A percentile compares a stretch with the other conserved stretches of the same genome.
These are phyloP conservation scores for Rhyacophila brunnea DNA, from an alignment of 1,140 invertebrate species.

Conservation along the genomic window DNA sequence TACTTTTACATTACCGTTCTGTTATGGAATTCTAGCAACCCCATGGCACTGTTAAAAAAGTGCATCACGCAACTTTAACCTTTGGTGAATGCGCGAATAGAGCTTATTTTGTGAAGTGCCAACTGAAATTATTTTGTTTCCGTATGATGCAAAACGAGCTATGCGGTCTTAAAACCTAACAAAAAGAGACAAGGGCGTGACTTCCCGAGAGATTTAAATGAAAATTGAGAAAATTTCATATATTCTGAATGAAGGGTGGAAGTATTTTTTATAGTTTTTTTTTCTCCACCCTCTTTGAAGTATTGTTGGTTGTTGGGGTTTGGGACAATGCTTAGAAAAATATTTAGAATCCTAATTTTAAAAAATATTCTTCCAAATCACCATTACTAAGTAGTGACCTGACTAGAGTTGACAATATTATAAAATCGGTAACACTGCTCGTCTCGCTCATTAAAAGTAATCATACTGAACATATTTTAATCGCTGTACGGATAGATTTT, in stretches of 20 bases:
- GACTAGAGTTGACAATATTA: too few relatives aligned
- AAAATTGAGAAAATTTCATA: constrained; percentile 38
- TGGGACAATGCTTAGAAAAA: too few relatives aligned
- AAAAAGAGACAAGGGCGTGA: constrained; percentile 35
- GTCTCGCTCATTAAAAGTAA: too few relatives aligned
- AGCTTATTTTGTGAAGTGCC: background rate
- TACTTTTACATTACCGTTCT: constrained; percentile 15
- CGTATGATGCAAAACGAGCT: constrained; percentile 14
- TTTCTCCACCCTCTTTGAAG: constrained; percentile 1
- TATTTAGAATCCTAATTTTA: too few relatives aligned
- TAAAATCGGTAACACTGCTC: too few relatives aligned
- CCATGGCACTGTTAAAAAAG: constrained; percentile 8
- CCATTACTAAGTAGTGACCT: too few relatives aligned
- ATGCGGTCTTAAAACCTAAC: constrained; percentile 36
- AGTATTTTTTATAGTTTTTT: constrained; percentile 32
- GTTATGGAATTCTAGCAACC: constrained; percentile 20
- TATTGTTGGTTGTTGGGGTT: too few relatives aligned
- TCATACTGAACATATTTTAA: too few relatives aligned
- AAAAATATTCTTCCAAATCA: too few relatives aligned
- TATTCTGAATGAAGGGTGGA: constrained; percentile 35
- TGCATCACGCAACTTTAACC: background rate
- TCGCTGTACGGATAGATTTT: too few relatives aligned
- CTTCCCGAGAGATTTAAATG: constrained; percentile 37
- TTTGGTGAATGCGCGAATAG: background rate
- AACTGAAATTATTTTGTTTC: background rate